phyloP scores from a whole-genome alignment of 2,113 vertebrate genomes.

The Oryzias celebensis region DNA sequence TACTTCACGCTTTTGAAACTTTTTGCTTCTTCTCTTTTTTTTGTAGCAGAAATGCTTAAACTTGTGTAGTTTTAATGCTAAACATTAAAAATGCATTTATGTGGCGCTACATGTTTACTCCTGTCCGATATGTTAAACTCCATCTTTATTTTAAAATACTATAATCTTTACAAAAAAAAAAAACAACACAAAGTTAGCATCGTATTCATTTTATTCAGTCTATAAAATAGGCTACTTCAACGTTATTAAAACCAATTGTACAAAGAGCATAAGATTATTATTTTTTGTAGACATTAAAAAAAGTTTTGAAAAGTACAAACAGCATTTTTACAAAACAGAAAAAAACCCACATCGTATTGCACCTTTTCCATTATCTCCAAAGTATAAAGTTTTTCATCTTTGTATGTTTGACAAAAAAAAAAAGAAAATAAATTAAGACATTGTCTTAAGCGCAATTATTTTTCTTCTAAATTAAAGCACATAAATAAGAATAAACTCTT shows the following conservation, averaged over 20 bases:
- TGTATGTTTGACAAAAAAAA: slow-evolving; percentile 64
- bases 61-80: no score
- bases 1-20: background rate
- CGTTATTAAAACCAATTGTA: slow-evolving; percentile 77
- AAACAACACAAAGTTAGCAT: slow-evolving; percentile 29
- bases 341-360: slow-evolving; percentile 77
- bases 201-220: slow-evolving; percentile 75
- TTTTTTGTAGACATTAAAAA: slow-evolving; percentile 70
- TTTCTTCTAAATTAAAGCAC: slow-evolving; percentile 72
- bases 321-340: slow-evolving; percentile 79
- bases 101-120: background rate
- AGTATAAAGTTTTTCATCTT: slow-evolving; percentile 75
- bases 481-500: slow-evolving; percentile 75
- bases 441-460: slow-evolving; percentile 61
- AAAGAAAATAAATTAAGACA: slow-evolving; percentile 80
- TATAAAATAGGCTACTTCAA: slow-evolving; percentile 80
- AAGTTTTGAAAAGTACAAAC: slow-evolving; percentile 82
- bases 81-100: background rate
- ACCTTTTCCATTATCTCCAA: slow-evolving; percentile 73
- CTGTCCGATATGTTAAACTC: no score
- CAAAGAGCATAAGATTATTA: slow-evolving; percentile 75
- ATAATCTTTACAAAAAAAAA: background rate
- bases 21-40: background rate
- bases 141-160: slow-evolving; percentile 19
- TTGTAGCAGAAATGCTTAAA: no score